Evolutionary conservation across 2,113 vertebrate genomes (phyloP), one percentile per base, ranked within the genome.

Genomic region (Albula goreensis): DNA sequence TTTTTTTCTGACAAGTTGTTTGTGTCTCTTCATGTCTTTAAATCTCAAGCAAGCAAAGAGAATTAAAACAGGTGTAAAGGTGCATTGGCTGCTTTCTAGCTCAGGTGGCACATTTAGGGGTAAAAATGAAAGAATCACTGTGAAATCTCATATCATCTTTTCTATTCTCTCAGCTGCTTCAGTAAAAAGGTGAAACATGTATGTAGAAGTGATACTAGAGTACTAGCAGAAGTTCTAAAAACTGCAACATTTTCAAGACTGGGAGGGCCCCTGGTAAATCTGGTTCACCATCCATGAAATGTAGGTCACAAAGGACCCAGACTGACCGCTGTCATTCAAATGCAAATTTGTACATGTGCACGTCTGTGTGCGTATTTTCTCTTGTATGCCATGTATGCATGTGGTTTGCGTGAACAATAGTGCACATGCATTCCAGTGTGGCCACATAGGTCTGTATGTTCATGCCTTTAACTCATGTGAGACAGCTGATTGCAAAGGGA

Each of bases 271-370:
- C 15, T 5, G 6, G 4, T n/a, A 50, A 56, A 60, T 6, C 22
- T 77, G 70, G 12, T n/a, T 83, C 70, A 83, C 63, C 49, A 2
- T 5, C 17, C 53, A 63, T 50, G 19, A 83, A 83, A 83, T 79
- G n/a, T 53, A 86, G 50, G 80, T 74, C 80, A 53, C 17, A 83
- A 4, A n/a, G 17, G 48, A 4, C 31, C 11, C 19, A 31, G 22
- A 63, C 11, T 22, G 48, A 50, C 49, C 8, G 19, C 19, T 9
- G 9, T 56, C 7, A 56, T 56, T 6, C 6, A 56, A 56, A 74
- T 63, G 60, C 15, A 17, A 4, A 19, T 63, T 4, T 56, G 53
- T 56, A 2, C 12, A 12, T 56, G 53, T 56, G 53, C 53, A 56
- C 12, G 53, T 12, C 6, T 56, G 53, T 12, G 53, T 56, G 31